These are phyloP conservation scores for Rousettus leschenaultii DNA, from an alignment of 2,113 vertebrate species.

Conservation along the genomic window DNA sequence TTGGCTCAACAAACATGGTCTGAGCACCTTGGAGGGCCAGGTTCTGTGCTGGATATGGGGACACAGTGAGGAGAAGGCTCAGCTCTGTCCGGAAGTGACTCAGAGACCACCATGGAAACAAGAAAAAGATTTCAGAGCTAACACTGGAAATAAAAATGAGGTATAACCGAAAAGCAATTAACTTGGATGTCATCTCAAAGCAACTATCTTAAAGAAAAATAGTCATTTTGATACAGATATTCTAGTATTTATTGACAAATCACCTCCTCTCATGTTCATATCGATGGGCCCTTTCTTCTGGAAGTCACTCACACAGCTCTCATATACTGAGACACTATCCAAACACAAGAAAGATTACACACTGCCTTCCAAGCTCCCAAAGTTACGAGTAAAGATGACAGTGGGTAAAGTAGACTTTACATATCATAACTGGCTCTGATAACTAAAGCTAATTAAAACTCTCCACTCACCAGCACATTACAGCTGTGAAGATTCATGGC, in stretches of 20 bases:
- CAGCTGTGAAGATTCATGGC: background rate
- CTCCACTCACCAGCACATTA: background rate
- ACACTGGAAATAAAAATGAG: background rate
- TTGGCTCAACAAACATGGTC: background rate
- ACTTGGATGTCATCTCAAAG: background rate
- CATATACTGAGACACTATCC: background rate
- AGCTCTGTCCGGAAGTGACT: background rate
- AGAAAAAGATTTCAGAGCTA: background rate
- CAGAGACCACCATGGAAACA: background rate
- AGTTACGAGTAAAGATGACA: background rate
- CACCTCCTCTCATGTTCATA: background rate
- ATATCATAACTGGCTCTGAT: background rate
- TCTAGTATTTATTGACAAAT: constrained; percentile 27
- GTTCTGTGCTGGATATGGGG: background rate
- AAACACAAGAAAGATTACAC: background rate
- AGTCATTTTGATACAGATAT: background rate
- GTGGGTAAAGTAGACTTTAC: background rate
- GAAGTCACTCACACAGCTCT: background rate
- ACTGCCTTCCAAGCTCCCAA: background rate
- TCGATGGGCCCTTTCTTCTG: background rate
- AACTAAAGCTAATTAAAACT: background rate
- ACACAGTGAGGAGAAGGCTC: background rate
- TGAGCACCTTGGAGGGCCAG: background rate
- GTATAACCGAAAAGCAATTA: background rate
- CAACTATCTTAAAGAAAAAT: background rate